Percentiles rank a stretch among this genome's conserved stretches.
Evolutionary conservation across 2,888 invertebrate species (phyloP).

Genomic region (Zelleria hepariella): DNA sequence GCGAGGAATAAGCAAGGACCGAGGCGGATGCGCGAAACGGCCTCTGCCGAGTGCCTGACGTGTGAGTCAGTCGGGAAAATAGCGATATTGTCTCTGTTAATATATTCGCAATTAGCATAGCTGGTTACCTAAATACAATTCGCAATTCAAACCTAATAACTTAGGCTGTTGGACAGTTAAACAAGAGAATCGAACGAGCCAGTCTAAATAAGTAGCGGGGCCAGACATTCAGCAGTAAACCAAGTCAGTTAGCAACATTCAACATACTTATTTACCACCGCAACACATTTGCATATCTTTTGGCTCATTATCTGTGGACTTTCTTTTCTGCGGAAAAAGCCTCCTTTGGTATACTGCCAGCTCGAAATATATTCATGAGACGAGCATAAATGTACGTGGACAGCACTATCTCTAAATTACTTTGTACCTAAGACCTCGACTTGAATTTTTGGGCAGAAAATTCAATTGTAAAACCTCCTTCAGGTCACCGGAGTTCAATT

Average conservation of each 20-base stretch:
- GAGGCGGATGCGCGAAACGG: conserved; percentile 67
- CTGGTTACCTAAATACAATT: background rate
- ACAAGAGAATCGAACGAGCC: background rate
- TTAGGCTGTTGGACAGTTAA: background rate
- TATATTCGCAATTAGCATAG: background rate
- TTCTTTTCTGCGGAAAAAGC: conserved; percentile 36
- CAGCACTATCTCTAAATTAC: conserved; percentile 3
- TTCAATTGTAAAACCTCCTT: background rate
- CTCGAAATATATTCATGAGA: conserved; percentile 7
- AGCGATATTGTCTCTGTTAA: conserved; percentile 26
- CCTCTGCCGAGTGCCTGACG: conserved; percentile 51
- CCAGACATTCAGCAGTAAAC: background rate
- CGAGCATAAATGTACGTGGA: conserved; percentile 5
- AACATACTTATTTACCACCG: conserved; percentile 2
- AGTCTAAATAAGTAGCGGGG: background rate
- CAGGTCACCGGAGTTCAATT: background rate
- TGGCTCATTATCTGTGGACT: conserved; percentile 37
- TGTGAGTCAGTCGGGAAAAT: conserved; percentile 49
- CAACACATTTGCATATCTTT: conserved; percentile 30
- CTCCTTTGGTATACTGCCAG: conserved; percentile 46
- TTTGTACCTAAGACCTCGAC: background rate
- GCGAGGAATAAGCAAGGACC: conserved; percentile 59
- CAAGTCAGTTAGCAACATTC: background rate
- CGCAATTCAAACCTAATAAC: background rate
- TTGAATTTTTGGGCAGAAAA: background rate